Conservation (phyloP, 2,888 invertebrate species). For the Protula sp. region DNA sequence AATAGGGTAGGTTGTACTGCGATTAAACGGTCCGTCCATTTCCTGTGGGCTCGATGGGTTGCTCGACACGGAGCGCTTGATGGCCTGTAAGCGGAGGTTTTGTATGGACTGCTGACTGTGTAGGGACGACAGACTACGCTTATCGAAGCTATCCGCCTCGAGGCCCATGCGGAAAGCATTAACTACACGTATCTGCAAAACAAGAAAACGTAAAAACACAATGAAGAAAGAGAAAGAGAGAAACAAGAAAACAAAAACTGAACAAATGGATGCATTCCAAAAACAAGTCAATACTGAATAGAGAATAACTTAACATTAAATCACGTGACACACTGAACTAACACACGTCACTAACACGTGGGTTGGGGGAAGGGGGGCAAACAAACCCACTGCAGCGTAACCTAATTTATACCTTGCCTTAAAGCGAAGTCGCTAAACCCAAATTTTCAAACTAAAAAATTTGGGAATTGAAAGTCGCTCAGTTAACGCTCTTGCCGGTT, state of each 20-base stretch:
- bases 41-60: too few species aligned
- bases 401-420: too few species aligned
- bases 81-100: slow-evolving; percentile 28
- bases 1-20: not conserved
- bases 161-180: slow-evolving; percentile 99
- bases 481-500: too few species aligned
- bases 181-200: slow-evolving; percentile 95
- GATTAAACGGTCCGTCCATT: not conserved
- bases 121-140: slow-evolving; percentile 48
- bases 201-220: slow-evolving; percentile 20
- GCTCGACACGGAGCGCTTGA: not conserved
- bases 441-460: too few species aligned
- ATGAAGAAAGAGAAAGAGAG: not conserved
- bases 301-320: not conserved
- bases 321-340: too few species aligned
- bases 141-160: slow-evolving; percentile 81
- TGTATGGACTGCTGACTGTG: slow-evolving; percentile 50
- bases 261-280: too few species aligned
- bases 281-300: not conserved
- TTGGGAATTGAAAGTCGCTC: too few species aligned
- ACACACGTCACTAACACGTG: too few species aligned
- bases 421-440: too few species aligned
- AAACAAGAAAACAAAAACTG: not conserved
- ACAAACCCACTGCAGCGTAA: too few species aligned
- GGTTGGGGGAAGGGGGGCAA: too few species aligned